Evolutionary conservation across 53 echinoderm and acorn worm species (phyloP), one percentile per base, ranked within the genome.

Genomic region (Zoroaster sp.): DNA sequence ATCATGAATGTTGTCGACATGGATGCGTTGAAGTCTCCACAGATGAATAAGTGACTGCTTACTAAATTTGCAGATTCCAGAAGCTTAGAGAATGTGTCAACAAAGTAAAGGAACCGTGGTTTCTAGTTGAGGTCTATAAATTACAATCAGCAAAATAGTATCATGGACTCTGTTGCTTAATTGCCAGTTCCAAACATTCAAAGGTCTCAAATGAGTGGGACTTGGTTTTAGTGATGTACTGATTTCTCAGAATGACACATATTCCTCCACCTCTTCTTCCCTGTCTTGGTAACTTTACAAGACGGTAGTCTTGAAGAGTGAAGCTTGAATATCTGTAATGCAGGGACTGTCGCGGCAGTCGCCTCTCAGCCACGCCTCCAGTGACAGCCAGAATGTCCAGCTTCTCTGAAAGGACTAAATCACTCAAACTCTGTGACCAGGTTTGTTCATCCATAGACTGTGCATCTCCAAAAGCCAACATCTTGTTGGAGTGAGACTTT

Each of bases 361-460:
- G 12, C 73, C 73, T 0, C 14, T 73, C 15, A 73, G 73, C 73
- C 73, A 73, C 15, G 73, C 73, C 21, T 73, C n/a, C 73, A 21
- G 73, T 73, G 73, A 73, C 21, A 0, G 73, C 40, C 12, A 73
- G 21, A 14, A 73, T 40, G 15, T 73, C 73, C 34, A 73, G 73
- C 3, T 40, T 7, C 30, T 71, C 71, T 6, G 71, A 11, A 7
- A 71, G 71, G 30, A 35, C 30, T 7, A 71, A 15, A 35, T 71
- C 71, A 17, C 34, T 11, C n/a, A 11, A 71, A 15, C 37, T 73
- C 73, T 39, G 73, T 6, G 15, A n/a, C n/a, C n/a, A n/a, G 73
- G 73, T 21, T 73, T 41, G 73, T 73, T 73, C 73, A 39, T 73
- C n/a, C 40, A 73, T 73, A 9, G 73, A 73, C 38, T 73, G 73